Evolutionary conservation across 2,888 invertebrate genomes (phyloP), one percentile per base, ranked within the genome.

Genomic region (Byasa hedistus): DNA sequence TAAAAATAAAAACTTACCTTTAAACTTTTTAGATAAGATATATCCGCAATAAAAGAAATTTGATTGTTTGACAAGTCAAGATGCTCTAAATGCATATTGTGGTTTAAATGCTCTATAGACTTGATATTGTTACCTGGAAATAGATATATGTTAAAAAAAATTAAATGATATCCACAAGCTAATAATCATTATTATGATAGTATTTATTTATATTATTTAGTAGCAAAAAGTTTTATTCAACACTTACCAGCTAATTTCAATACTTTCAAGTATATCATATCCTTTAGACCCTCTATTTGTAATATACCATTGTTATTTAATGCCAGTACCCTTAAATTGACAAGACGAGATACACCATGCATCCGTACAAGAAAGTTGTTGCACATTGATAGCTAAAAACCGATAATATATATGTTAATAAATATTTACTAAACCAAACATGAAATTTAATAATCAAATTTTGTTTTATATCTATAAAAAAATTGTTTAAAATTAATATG

Each of bases 11-110:
- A 8, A 12, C 83, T 87, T 91, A 97, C 97, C 95, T 97, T 97
- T 62, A 98, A 93, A 80, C 93, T 94, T 79, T 95, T 95, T 75
- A 98, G 89, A 85, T 95, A 95, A 24, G 97, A 96, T 71, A 98
- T 93, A 89, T 98, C 98, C 72, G 96, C 95, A 69, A 98, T 93
- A 77, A 95, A 95, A 64, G 96, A 94, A 77, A 98, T 97, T 81
- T 94, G 95, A 84, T 98, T 98, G 83, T 97, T 97, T 4, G 98
- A 97, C 73, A 98, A 87, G 90, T 98, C 98, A 74, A 98, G 86
- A 82, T 95, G 94, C 81, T 97, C 96, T 82, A 98, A 87, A 79
- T 95, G 95, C 57, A 94, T 92, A 82, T 97, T 98, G 74, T 95
- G 94, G 79, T 96, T 95, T 71, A 98, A 91, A 87, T 97, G 97